Percentiles rank a stretch among this genome's conserved stretches.
Conservation (phyloP, 1,140 invertebrate genomes). For the honey bee (Apis mellifera) region DNA sequence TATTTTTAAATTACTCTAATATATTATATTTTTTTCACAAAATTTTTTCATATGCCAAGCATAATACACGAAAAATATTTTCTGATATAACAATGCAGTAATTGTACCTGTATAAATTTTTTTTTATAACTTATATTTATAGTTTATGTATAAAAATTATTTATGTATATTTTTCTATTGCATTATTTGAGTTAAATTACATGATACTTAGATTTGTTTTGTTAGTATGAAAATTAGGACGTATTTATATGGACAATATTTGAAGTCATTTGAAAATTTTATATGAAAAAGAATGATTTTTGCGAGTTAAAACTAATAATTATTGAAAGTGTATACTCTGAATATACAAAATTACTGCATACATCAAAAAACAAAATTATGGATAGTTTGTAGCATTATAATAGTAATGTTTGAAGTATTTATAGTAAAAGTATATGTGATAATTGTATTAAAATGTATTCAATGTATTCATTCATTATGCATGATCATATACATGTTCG, state of each 20-base stretch:
- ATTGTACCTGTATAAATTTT: conserved; percentile 40
- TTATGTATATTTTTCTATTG: conserved; percentile 45
- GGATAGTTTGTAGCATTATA: neutral
- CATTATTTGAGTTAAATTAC: conserved; percentile 30
- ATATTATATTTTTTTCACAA: neutral
- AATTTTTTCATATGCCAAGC: neutral
- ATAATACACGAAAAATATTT: conserved; percentile 11
- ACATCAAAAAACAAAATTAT: neutral
- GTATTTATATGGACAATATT: conserved; percentile 23
- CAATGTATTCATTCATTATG: conserved; percentile 46
- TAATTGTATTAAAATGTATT: conserved; percentile 40
- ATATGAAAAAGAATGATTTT: conserved; percentile 9
- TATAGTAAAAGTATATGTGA: conserved; percentile 34
- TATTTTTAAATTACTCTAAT: neutral
- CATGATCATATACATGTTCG: conserved; percentile 40
- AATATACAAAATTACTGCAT: conserved; percentile 12
- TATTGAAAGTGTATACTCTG: neutral
- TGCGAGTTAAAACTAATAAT: neutral
- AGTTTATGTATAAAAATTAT: conserved; percentile 49
- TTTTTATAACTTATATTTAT: conserved; percentile 30
- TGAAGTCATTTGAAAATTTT: conserved; percentile 22
- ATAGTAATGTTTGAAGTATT: conserved; percentile 9
- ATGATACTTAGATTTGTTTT: conserved; percentile 22
- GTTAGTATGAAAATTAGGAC: conserved; percentile 33
- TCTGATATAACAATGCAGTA: conserved; percentile 8